Base-by-base conservation (phyloP, 1,140 invertebrate genomes). In the Drosophila equinoxialis region DNA sequence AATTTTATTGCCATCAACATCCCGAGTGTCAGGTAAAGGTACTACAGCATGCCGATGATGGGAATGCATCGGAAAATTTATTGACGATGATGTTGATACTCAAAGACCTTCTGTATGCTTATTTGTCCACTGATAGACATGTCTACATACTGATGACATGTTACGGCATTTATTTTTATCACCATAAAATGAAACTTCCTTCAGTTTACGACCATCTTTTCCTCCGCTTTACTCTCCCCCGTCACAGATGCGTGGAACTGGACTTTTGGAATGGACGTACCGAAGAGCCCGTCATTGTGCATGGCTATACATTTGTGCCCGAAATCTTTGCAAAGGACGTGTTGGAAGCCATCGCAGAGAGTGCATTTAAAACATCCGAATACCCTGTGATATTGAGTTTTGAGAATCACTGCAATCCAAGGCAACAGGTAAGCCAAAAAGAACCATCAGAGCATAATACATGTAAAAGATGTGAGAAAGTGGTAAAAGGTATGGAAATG, bases 331-430 rank as follows among this genome's bases (percentile, higher is more conserved):
- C 98, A 63, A 97, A 97, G 92, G 98, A 99, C 92, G 98, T 99
- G 5, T 95, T 99, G 81, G 97, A 99, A 93, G 98, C 98, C 57
- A 99, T 99, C 85, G 97, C 98, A 54, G 98, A 99, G 92, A 97
- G 96, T 93, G 98, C 98, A 80, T 99, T 99, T 94, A 99, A 99
- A 94, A 99, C 98, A 23, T 99, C 98, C 14, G 97, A 99, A 77
- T 99, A 95, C 93, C 98, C 98, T 65, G 97, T 99, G 30, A 95
- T 98, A 84, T 95, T 99, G 66, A 99, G 98, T 74, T 99, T 99
- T 93, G 98, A 99, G 94, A 99, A 99, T 93, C 98, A 99, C 93
- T 99, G 98, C 93, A 99, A 98, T 93, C 96, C 97, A 2, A 95
- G 96, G 73, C 98, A 99, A 92, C 97, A 97, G 92, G 91, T 92